Percentiles rank a stretch among this genome's conserved stretches.
Conservation (phyloP, 2,888 invertebrate species). For the Euclidia mi region DNA sequence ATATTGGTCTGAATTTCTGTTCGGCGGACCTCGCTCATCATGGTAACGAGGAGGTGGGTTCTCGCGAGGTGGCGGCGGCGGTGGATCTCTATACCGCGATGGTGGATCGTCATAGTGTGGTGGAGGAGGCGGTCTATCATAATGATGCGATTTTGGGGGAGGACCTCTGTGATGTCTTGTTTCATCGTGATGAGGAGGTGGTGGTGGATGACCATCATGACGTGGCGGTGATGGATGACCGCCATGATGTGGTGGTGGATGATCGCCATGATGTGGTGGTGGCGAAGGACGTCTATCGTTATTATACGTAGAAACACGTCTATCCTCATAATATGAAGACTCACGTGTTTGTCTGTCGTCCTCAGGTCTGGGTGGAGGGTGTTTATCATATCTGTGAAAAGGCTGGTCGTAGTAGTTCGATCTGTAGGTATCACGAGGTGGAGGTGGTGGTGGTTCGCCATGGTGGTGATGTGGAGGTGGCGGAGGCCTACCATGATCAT, state of each 20-base stretch:
- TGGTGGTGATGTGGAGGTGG: constrained; percentile 20
- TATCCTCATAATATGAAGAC: constrained; percentile 17
- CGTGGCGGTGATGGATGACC: constrained; percentile 28
- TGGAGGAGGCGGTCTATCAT: too few species aligned
- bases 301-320: not conserved
- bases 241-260: constrained; percentile 19
- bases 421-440: constrained; percentile 23
- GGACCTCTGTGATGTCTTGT: not conserved
- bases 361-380: constrained; percentile 8
- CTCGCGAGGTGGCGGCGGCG: constrained; percentile 23
- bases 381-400: constrained; percentile 6
- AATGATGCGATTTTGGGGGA: too few species aligned
- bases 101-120: too few species aligned
- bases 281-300: constrained; percentile 19
- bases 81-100: too few species aligned
- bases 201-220: constrained; percentile 14
- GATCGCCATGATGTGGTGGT: constrained; percentile 25
- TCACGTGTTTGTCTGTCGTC: constrained; percentile 41
- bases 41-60: constrained; percentile 17
- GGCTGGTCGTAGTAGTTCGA: constrained; percentile 24
- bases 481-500: constrained; percentile 11
- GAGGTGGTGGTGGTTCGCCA: constrained; percentile 24
- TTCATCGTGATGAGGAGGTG: constrained; percentile 7
- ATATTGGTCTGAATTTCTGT: not conserved
- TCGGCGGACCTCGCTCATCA: constrained; percentile 4